phyloP scores from a whole-genome alignment of 1,140 invertebrate genomes.

The Nephila pilipes region DNA sequence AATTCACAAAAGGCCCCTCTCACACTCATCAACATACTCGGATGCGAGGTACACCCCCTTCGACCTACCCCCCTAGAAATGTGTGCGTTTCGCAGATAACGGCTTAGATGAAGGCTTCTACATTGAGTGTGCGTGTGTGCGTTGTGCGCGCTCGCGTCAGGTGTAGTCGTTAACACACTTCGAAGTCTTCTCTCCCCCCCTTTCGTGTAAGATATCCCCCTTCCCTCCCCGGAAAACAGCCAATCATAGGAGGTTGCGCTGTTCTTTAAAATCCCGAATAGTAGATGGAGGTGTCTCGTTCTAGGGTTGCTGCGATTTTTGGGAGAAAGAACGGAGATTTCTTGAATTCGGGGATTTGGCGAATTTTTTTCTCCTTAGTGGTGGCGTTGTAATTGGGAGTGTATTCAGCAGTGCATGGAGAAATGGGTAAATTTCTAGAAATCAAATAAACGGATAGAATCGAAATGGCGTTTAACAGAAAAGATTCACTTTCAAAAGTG shows the following conservation, averaged over 20 bases:
- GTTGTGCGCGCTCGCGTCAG: constrained; percentile 5
- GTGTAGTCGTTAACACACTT: constrained; percentile 64
- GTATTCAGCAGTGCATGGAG: not conserved
- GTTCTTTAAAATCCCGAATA: constrained; percentile 61
- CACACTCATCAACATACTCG: constrained; percentile 58
- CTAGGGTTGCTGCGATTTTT: constrained; percentile 24
- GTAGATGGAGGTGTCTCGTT: constrained; percentile 49
- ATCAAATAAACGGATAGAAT: not conserved
- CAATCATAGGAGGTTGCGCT: constrained; percentile 64
- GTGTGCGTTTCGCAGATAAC: constrained; percentile 66
- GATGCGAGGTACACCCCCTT: constrained; percentile 31
- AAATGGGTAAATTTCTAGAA: not conserved
- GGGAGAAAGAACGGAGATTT: constrained; percentile 36
- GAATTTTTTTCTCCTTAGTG: not conserved
- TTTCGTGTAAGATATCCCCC: constrained; percentile 8
- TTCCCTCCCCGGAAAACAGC: constrained; percentile 53
- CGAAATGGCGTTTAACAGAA: not conserved
- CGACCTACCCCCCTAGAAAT: not conserved
- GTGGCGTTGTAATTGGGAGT: not conserved
- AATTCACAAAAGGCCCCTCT: constrained; percentile 56
- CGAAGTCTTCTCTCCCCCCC: not conserved
- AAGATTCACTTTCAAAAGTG: not conserved
- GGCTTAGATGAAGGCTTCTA: constrained; percentile 45
- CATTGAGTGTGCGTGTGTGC: not conserved
- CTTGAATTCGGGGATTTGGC: constrained; percentile 37